Conservation (phyloP, 53 echinoderm and acorn worm genomes). For the Zoroaster sp. region DNA sequence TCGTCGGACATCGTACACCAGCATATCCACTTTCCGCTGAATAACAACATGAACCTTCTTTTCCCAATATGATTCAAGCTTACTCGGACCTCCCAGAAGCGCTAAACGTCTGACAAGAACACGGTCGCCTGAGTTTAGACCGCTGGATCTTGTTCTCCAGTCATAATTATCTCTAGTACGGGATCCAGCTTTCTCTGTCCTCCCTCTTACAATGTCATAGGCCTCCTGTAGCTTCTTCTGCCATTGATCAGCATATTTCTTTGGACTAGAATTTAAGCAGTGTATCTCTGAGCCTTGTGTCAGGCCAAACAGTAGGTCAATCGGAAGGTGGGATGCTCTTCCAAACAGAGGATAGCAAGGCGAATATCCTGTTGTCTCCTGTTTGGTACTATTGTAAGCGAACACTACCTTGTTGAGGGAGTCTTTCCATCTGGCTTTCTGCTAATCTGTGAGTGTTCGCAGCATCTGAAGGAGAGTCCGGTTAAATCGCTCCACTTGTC, state of each 20-base stretch:
- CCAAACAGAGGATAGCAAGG: conserved; percentile 42
- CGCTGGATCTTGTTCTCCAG: not conserved
- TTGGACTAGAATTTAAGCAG: not conserved
- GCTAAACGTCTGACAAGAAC: not conserved
- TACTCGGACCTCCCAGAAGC: not conserved
- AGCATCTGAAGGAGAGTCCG: conserved; percentile 45
- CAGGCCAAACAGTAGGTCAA: conserved; percentile 21
- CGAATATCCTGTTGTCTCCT: conserved; percentile 36
- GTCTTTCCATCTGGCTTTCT: conserved; percentile 19
- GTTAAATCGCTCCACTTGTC: conserved; percentile 40
- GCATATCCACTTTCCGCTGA: not conserved
- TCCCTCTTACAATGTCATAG: not conserved
- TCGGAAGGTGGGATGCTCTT: conserved; percentile 20
- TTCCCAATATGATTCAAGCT: not conserved
- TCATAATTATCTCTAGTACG: not conserved
- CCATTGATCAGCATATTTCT: conserved; percentile 9
- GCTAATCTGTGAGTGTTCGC: conserved; percentile 2
- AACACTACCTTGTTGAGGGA: conserved; percentile 37
- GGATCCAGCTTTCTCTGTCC: not conserved
- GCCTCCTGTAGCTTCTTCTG: not conserved
- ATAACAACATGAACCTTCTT: not conserved
- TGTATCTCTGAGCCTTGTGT: not conserved
- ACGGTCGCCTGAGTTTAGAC: not conserved
- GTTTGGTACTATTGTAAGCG: conserved; percentile 40
- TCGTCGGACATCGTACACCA: not conserved